phyloP scores from a whole-genome alignment of 2,888 invertebrate genomes.

The Caenorhabditis zanzibari region DNA sequence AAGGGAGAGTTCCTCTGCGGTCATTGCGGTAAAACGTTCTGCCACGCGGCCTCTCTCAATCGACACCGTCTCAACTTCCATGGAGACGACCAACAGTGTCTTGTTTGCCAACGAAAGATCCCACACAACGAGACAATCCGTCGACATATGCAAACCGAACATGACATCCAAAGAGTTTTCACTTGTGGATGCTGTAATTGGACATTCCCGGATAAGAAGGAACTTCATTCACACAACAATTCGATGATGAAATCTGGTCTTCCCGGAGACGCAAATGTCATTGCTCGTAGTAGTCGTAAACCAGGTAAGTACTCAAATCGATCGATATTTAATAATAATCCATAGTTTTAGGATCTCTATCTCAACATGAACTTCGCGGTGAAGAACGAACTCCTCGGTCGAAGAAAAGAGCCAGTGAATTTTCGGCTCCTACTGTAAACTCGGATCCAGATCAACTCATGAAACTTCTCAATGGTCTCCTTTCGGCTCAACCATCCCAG shows the following conservation, averaged over 20 bases:
- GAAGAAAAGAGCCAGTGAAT: conserved; percentile 28
- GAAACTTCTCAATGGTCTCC: background rate
- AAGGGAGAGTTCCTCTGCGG: conserved; percentile 77
- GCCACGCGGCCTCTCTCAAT: conserved; percentile 75
- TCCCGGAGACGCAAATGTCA: conserved; percentile 67
- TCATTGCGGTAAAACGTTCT: conserved; percentile 76
- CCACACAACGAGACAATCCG: conserved; percentile 74
- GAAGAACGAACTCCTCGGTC: conserved; percentile 48
- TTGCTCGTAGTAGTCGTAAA: conserved; percentile 68
- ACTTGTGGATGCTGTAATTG: conserved; percentile 79
- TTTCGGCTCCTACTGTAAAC: background rate
- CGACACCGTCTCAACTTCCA: conserved; percentile 77
- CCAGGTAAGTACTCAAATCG: conserved; percentile 42
- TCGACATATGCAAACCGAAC: conserved; percentile 70
- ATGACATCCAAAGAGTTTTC: conserved; percentile 70
- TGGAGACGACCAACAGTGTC: conserved; percentile 74
- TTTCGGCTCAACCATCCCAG: background rate
- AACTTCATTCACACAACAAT: conserved; percentile 73
- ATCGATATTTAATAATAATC: background rate
- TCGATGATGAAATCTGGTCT: conserved; percentile 70
- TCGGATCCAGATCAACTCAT: background rate
- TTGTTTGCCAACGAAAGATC: conserved; percentile 68
- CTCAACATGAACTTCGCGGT: conserved; percentile 67
- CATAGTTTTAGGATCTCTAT: conserved; percentile 65
- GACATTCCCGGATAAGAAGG: conserved; percentile 78